phyloP scores from a whole-genome alignment of 1,140 invertebrate species.

The Drosophila tristis region DNA sequence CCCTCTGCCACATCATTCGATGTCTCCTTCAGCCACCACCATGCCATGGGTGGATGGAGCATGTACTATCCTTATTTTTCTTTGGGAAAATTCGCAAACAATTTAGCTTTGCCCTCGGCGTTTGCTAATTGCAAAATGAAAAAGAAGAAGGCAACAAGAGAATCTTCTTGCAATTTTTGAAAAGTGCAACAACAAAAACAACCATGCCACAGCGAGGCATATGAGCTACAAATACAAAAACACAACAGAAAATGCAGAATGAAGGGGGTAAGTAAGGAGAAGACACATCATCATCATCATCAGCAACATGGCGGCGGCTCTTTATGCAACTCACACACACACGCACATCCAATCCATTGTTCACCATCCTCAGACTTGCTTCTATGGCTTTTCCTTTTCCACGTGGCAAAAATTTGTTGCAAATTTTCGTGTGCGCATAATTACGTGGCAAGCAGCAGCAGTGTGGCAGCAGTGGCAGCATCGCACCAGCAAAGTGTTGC shows the following conservation, averaged over 20 bases:
- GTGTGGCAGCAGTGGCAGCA: conserved; percentile 5
- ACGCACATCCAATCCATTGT: conserved; percentile 26
- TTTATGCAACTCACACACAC: conserved; percentile 16
- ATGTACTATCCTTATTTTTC: too few species aligned
- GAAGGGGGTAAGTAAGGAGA: neutral
- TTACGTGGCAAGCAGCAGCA: conserved; percentile 58
- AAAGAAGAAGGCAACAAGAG: neutral
- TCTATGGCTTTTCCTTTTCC: conserved; percentile 35
- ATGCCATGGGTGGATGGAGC: too few species aligned
- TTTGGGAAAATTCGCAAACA: conserved; percentile 64
- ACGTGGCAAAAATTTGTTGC: conserved; percentile 60
- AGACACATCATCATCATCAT: conserved; percentile 45
- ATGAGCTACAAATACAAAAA: conserved; percentile 46
- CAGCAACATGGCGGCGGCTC: conserved; percentile 42
- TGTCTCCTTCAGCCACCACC: too few species aligned
- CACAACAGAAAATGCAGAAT: conserved; percentile 9
- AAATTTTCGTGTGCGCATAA: conserved; percentile 74
- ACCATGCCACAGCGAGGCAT: conserved; percentile 12
- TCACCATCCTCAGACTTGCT: conserved; percentile 6
- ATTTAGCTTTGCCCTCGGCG: conserved; percentile 55
- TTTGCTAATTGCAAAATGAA: conserved; percentile 70
- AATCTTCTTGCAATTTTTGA: conserved; percentile 43
- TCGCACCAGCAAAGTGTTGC: conserved; percentile 65
- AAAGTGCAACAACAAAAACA: conserved; percentile 24
- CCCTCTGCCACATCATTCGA: conserved; percentile 1